Evolutionary conservation across 1,140 invertebrate species (phyloP).

Genomic region (Limonius californicus): DNA sequence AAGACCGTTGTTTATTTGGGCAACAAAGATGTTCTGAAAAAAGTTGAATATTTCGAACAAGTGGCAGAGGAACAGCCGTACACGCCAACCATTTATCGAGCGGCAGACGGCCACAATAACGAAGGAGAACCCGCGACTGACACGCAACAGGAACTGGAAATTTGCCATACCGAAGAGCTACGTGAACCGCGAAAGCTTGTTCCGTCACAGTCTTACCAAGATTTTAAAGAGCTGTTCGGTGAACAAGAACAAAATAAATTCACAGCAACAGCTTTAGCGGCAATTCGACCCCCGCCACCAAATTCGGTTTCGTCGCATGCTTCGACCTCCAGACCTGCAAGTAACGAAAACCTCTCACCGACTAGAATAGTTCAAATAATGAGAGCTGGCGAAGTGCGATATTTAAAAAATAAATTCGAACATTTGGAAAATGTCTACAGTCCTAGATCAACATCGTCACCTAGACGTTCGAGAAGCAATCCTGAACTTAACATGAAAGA

Average conservation of each 20-base stretch:
- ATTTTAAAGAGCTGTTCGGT: constrained; percentile 74
- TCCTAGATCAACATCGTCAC: background rate
- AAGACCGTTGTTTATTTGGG: constrained; percentile 59
- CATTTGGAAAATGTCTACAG: constrained; percentile 26
- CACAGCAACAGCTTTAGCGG: constrained; percentile 37
- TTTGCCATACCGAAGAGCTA: background rate
- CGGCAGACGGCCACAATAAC: constrained; percentile 52
- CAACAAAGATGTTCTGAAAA: constrained; percentile 59
- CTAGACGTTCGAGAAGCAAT: constrained; percentile 63
- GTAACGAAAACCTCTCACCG: constrained; percentile 57
- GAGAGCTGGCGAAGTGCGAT: constrained; percentile 69
- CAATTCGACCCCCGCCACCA: background rate
- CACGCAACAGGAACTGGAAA: background rate
- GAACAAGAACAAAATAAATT: constrained; percentile 54
- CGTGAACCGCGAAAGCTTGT: constrained; percentile 13
- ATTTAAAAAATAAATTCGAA: constrained; percentile 71
- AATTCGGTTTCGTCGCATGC: background rate
- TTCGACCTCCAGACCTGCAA: constrained; percentile 46
- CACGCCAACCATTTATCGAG: constrained; percentile 53
- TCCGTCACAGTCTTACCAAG: constrained; percentile 59
- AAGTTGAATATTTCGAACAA: constrained; percentile 74
- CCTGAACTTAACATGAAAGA: constrained; percentile 64
- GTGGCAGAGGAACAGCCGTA: constrained; percentile 49
- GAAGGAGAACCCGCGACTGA: constrained; percentile 41
- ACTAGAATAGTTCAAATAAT: constrained; percentile 23